Evolutionary conservation across 2,888 invertebrate genomes (phyloP).

Genomic region (Lepidocyrtoides sp.): DNA sequence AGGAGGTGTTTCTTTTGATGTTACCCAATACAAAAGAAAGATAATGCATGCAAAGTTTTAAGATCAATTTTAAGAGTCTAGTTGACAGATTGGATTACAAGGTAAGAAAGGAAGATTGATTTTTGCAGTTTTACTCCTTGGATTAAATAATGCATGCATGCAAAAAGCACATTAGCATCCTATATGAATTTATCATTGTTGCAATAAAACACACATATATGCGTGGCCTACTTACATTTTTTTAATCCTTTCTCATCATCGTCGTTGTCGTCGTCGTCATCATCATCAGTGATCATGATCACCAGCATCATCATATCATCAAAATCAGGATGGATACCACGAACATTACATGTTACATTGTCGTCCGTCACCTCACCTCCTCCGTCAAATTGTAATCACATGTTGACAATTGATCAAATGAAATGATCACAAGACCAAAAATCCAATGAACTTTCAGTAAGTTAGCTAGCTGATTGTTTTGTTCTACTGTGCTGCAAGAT

Average conservation of each 20-base stretch:
- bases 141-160: constrained; percentile 6
- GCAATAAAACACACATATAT: constrained; percentile 41
- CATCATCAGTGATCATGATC: constrained; percentile 6
- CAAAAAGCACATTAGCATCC: too few relatives aligned
- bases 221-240: constrained; percentile 55
- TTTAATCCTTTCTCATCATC: constrained; percentile 24
- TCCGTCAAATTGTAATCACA: constrained; percentile 7
- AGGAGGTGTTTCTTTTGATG: too few relatives aligned
- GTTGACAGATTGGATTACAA: constrained; percentile 16
- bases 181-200: too few relatives aligned
- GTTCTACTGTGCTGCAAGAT: too few relatives aligned
- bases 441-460: background rate
- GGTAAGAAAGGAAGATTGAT: constrained; percentile 20
- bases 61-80: constrained; percentile 30
- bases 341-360: background rate
- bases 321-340: too few relatives aligned
- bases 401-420: constrained; percentile 36
- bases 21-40: background rate
- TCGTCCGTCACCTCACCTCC: background rate
- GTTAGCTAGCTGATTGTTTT: background rate
- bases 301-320: background rate
- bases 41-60: constrained; percentile 21
- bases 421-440: background rate
- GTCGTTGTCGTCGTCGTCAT: background rate
- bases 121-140: constrained; percentile 33